phyloP scores from a whole-genome alignment of 2,113 vertebrate genomes.

The Dissostichus mawsoni region DNA sequence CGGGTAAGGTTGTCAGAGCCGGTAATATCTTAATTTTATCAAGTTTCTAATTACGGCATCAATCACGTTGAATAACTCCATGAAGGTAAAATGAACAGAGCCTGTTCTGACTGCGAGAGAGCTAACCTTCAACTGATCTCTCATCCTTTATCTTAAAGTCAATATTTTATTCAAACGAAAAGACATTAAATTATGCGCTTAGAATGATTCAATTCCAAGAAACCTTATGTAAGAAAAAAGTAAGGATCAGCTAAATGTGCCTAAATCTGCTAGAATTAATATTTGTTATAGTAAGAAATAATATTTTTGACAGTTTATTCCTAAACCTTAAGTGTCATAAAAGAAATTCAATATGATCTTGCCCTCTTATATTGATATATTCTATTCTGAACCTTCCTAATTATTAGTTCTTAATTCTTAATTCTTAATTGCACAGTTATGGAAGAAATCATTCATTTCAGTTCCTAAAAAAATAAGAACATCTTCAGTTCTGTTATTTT shows the following conservation, averaged over 20 bases:
- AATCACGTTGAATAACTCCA: constrained; percentile 57
- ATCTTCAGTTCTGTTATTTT: background rate
- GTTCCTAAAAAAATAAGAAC: background rate
- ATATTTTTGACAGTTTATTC: no score
- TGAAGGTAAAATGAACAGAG: constrained; percentile 40
- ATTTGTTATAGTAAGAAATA: background rate
- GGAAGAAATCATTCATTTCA: background rate
- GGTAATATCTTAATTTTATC: constrained; percentile 58
- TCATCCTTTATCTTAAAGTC: background rate
- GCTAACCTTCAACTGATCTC: constrained; percentile 31
- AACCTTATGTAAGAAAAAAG: no score
- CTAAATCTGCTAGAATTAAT: background rate
- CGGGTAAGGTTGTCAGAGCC: constrained; percentile 60
- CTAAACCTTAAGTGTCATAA: no score
- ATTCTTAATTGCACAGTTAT: background rate
- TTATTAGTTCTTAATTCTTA: background rate
- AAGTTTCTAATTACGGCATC: constrained; percentile 68
- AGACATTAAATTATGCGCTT: background rate
- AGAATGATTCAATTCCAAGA: background rate
- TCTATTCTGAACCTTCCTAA: no score
- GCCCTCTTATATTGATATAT: background rate
- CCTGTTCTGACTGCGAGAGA: constrained; percentile 8
- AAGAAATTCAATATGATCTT: no score
- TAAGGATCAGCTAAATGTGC: no score
- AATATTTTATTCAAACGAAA: background rate